Base-by-base conservation (phyloP, 1,140 invertebrate species). In the Trichonephila clavata region DNA sequence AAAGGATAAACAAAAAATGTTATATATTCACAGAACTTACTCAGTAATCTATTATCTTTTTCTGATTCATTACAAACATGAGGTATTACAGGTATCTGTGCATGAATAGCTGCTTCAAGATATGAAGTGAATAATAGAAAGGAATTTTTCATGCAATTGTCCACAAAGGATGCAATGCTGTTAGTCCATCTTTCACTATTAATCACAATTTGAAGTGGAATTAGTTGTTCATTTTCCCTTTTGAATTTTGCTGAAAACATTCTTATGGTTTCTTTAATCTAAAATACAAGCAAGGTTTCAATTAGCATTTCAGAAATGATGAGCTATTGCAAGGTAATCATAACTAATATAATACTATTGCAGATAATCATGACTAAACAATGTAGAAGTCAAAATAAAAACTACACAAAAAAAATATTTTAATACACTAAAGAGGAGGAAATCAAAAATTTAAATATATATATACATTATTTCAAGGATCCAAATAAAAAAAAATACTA, bases 121-220 rank as follows among this genome's bases (percentile, higher is more conserved):
- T 91, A 91, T 13, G 93, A 90, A 8, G 88, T 94, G 13, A 94
- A 91, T 20, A 86, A 87, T 18, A 94, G 6, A 2, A 94, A 20
- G 0, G 93, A 89, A 13, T 61, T 59, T 2, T 21, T n/a, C 89
- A 94, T 87, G 27, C 83, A 87, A n/a, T 61, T 91, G 1, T 94
- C 59, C 0, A 87, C 59, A 80, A 94, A 86, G 16, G 81, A 60
- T 2, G 61, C 20, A n/a, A 87, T 20, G 32, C 14, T 60, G 63
- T 87, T 80, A 43, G 16, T 94, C 93, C 93, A 94, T 20, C 81
- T 68, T 27, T 94, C 93, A 91, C 83, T 50, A 94, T 81, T 91
- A 50, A 94, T 20, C 14, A 91, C 4, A 21, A 94, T 32, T 24
- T 94, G 87, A 10, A 84, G 27, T 20, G 71, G 60, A 65, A 65